These are phyloP conservation scores for Clarias batrachus DNA, from an alignment of 2,113 vertebrate genomes.

Conservation along the genomic window DNA sequence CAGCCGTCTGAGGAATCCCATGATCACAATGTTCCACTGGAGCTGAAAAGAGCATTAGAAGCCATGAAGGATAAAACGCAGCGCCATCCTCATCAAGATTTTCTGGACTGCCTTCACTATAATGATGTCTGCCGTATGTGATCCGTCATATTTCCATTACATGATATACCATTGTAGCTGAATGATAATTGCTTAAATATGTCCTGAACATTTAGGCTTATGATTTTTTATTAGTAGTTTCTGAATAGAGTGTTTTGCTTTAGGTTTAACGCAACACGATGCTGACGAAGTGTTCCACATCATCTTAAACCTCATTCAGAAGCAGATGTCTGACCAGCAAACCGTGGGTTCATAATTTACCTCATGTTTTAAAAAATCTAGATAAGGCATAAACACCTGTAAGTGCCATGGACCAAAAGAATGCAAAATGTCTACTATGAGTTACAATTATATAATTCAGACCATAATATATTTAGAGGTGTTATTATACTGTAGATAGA, in stretches of 20 bases:
- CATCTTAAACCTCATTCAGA: constrained; percentile 63
- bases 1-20: neutral
- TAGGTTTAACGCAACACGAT: constrained; percentile 67
- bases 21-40: constrained; percentile 54
- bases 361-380: constrained; percentile 4
- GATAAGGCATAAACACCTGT: neutral
- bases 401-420: neutral
- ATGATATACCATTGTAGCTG: neutral
- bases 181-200: neutral
- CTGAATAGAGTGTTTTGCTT: constrained; percentile 15
- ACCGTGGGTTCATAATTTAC: constrained; percentile 56
- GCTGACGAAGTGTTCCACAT: constrained; percentile 71
- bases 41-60: constrained; percentile 59
- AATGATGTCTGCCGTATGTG: constrained; percentile 62
- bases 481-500: neutral
- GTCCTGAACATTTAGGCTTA: neutral
- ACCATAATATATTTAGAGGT: neutral
- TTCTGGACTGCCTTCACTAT: constrained; percentile 66
- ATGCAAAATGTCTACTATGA: neutral
- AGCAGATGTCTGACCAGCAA: constrained; percentile 62
- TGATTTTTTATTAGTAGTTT: neutral
- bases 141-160: too few relatives aligned
- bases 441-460: neutral
- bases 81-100: constrained; percentile 46
- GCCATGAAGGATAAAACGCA: constrained; percentile 56